Evolutionary conservation across 2,797 vertebrate species (phyloP), one percentile per base, ranked within the genome.

Genomic region (Melanotaenia parkinsoni): DNA sequence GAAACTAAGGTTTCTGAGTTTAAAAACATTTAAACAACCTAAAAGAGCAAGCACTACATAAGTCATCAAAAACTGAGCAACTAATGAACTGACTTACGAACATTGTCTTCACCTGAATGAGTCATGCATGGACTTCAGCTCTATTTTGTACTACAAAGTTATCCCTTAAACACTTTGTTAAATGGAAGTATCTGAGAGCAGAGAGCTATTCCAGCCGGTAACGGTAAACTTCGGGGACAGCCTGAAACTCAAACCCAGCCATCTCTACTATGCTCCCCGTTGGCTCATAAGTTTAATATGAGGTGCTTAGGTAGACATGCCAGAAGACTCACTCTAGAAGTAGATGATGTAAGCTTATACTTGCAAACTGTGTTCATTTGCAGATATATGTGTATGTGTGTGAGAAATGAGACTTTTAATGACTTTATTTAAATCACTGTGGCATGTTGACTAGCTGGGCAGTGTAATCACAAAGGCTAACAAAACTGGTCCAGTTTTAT

Each of bases 311-410:
- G 37, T 71, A 70, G 56, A 65, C 65, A 69, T 77, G 72, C 85
- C 81, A 87, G 74, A 83, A 69, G 50, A 45, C 81, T 74, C 67
- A 67, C 73, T 79, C 73, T 84, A 70, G 61, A 76, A 64, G 71
- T 10, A 58, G 68, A 71, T 88, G 87, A 89, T 86, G 84, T 88
- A 71, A 89, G 77, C 59, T 58, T 26, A 77, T 80, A 70, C 72
- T 67, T 72, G 20, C 73, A 82, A 58, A 26, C 57, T 80, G 68
- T 69, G 51, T 60, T 57, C 38, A 38, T 82, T 64, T 79, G 5
- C 72, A 33, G 64, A 33, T 63, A 24, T 16, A 28, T 32, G 7
- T 24, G 47, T 65, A 57, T 64, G 16, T 40, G 8, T 14, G 32
- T 26, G 50, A 37, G 63, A 53, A 68, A 58, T 47, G 26, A 63